Percentiles rank a stretch among this genome's conserved stretches.
These are phyloP conservation scores for Paratrypauchen microcephalus DNA, from an alignment of 2,797 vertebrate species.

Conservation along the genomic window DNA sequence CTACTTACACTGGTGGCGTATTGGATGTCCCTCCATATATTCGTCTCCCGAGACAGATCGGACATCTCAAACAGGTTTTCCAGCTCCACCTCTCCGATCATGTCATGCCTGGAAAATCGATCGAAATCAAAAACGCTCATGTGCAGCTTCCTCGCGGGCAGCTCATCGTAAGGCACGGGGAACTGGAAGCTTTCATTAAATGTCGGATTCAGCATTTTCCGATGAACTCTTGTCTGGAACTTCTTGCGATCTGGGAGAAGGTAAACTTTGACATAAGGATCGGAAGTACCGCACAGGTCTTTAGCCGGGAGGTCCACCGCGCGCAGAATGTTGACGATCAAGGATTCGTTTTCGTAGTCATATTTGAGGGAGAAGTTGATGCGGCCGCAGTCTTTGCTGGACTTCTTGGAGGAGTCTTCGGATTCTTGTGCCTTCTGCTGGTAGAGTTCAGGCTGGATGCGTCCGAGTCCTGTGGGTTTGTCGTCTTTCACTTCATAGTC, in stretches of 20 bases:
- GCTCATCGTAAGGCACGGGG: conserved; percentile 92
- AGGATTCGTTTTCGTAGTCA: conserved; percentile 90
- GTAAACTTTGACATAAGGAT: conserved; percentile 98
- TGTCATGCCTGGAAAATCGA: conserved; percentile 95
- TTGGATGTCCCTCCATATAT: conserved; percentile 96
- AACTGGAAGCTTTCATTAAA: conserved; percentile 96
- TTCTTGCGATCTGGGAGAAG: conserved; percentile 97
- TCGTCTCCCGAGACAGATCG: conserved; percentile 92
- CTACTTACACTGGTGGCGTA: conserved; percentile 92
- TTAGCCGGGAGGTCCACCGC: conserved; percentile 95
- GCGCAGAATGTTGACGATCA: conserved; percentile 90
- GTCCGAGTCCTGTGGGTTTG: conserved; percentile 91
- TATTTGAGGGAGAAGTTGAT: conserved; percentile 97
- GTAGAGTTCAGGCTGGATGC: conserved; percentile 96
- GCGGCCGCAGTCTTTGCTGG: conserved; percentile 89
- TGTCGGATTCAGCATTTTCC: conserved; percentile 95
- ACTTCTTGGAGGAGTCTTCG: conserved; percentile 86
- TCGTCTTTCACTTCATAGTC: conserved; percentile 84
- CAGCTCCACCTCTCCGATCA: conserved; percentile 97
- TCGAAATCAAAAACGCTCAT: conserved; percentile 98
- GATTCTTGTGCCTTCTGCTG: conserved; percentile 88
- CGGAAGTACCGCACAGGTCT: conserved; percentile 95
- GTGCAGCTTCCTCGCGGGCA: conserved; percentile 89
- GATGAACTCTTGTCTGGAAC: conserved; percentile 96
- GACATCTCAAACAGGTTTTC: conserved; percentile 95